Evolutionary conservation across 1,140 invertebrate genomes (phyloP).

Genomic region (Diabrotica undecimpunctata): DNA sequence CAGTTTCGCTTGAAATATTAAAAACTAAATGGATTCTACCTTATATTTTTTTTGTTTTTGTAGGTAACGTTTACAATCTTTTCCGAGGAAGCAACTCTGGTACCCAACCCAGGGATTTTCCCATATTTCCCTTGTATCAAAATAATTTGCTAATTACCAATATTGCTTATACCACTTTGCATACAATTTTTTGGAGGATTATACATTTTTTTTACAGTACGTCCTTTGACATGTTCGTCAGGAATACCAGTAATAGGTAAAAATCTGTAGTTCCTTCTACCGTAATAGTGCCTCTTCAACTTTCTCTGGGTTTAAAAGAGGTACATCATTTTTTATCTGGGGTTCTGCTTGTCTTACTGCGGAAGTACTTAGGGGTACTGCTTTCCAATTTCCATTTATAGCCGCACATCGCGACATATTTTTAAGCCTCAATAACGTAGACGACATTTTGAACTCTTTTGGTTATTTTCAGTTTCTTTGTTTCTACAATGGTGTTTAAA

Average conservation of each 20-base stretch:
- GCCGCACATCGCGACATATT: neutral
- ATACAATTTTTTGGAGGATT: conserved; percentile 91
- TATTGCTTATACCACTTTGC: conserved; percentile 95
- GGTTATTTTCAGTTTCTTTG: too few relatives aligned
- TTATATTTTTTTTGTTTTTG: too few relatives aligned
- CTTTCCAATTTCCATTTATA: neutral
- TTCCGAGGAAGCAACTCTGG: too few relatives aligned
- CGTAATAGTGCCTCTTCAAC: conserved; percentile 52
- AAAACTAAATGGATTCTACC: too few relatives aligned
- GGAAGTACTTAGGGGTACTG: conserved; percentile 21
- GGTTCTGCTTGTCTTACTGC: conserved; percentile 20
- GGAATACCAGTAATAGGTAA: conserved; percentile 71
- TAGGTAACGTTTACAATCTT: too few relatives aligned
- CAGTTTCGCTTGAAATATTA: too few relatives aligned
- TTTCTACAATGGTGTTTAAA: too few relatives aligned
- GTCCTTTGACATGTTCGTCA: conserved; percentile 79
- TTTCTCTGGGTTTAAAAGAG: conserved; percentile 54
- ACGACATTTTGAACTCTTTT: neutral
- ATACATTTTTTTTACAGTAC: conserved; percentile 86
- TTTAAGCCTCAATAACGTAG: neutral
- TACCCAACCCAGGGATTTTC: conserved; percentile 99
- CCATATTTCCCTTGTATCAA: conserved; percentile 95
- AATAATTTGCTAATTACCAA: conserved; percentile 88
- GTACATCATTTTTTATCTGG: conserved; percentile 42
- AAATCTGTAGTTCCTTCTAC: conserved; percentile 55